phyloP scores from a whole-genome alignment of 2,888 invertebrate species.

The Tenthredo mesomela region DNA sequence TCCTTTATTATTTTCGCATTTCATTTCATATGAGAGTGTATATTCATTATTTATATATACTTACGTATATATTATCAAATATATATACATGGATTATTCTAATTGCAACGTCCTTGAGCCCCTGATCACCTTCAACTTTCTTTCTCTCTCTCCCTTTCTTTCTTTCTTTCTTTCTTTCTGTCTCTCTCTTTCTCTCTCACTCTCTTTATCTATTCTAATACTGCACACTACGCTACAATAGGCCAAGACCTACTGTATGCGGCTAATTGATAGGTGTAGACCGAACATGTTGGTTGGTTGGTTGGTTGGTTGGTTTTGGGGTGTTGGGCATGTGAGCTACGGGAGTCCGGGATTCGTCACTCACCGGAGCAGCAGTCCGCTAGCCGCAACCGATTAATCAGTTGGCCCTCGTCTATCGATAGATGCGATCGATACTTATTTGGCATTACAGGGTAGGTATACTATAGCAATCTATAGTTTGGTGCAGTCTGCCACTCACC shows the following conservation, averaged over 20 bases:
- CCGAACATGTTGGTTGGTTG: conserved; percentile 58
- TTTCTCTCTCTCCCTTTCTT: not conserved
- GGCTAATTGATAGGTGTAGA: conserved; percentile 55
- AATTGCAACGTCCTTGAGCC: conserved; percentile 36
- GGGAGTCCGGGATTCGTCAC: conserved; percentile 74
- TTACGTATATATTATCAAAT: conserved; percentile 15
- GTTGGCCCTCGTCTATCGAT: conserved; percentile 71
- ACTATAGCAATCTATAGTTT: conserved; percentile 32
- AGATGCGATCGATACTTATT: conserved; percentile 76
- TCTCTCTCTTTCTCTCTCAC: not conserved
- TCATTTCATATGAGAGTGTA: not conserved
- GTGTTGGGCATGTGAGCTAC: conserved; percentile 61
- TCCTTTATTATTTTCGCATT: not conserved
- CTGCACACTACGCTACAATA: conserved; percentile 61
- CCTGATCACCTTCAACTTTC: conserved; percentile 1
- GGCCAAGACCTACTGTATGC: conserved; percentile 62
- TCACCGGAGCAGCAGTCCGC: conserved; percentile 77
- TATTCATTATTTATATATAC: not conserved
- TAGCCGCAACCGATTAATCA: conserved; percentile 77
- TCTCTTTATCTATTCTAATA: conserved; percentile 54
- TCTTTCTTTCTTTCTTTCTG: not conserved
- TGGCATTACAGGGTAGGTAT: conserved; percentile 77
- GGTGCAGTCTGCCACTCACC: conserved; percentile 76
- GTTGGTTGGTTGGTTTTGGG: conserved; percentile 55
- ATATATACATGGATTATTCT: conserved; percentile 24